Percentiles rank a stretch among this genome's conserved stretches.
Conservation (phyloP, 2,113 vertebrate species). For the Origma solitaria region DNA sequence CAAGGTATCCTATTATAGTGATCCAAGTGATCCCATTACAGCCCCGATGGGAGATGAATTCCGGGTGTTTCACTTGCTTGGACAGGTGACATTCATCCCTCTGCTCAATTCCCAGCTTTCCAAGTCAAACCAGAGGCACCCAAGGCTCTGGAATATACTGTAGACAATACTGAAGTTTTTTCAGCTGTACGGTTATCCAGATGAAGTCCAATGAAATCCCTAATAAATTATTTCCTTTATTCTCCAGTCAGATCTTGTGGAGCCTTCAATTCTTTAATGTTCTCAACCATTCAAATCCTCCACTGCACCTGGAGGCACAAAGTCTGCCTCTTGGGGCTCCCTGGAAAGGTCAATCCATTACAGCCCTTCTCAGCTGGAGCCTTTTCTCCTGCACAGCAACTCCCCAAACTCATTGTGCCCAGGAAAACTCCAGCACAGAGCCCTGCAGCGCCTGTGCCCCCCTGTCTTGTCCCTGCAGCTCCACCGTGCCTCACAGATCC, state of each 20-base stretch:
- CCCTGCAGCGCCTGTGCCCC: background rate
- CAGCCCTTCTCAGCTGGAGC: background rate
- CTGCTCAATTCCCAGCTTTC: background rate
- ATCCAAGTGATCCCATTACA: background rate
- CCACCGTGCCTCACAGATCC: background rate
- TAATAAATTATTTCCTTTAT: background rate
- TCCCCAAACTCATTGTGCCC: background rate
- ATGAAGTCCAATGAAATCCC: background rate
- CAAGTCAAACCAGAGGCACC: background rate
- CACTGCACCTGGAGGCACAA: background rate
- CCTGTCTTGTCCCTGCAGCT: background rate
- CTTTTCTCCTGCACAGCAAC: background rate
- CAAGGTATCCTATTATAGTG: background rate
- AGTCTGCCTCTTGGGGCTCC: background rate
- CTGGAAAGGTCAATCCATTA: background rate
- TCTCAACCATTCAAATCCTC: background rate
- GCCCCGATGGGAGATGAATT: background rate
- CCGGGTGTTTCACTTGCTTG: background rate
- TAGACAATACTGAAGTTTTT: background rate
- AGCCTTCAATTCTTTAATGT: background rate
- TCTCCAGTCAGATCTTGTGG: background rate
- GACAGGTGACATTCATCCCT: background rate
- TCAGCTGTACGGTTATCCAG: background rate
- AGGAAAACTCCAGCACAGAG: background rate
- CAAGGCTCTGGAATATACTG: background rate